Evolutionary conservation across 1,140 invertebrate species (phyloP), one percentile per base, ranked within the genome.

Genomic region (Panagrolaimus sp.): DNA sequence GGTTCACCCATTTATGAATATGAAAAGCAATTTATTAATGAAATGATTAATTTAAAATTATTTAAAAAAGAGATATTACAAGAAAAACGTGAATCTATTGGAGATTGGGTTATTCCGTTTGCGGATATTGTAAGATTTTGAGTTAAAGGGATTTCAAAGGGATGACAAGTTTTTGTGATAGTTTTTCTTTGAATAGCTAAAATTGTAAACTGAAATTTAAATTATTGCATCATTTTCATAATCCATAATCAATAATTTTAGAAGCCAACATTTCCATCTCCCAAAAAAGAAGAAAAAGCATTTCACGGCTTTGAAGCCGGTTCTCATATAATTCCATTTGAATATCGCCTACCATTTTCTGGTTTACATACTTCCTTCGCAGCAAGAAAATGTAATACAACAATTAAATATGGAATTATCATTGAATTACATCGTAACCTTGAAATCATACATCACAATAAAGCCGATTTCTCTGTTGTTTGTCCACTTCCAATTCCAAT

Each of bases 81-180:
- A 38, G 31, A 38, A 38, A 38, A 38, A 38, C 31, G 31, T 38
- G 31, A 38, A 38, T 4, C 2, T 38, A 38, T 38, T 7, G 31
- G 31, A 38, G 51, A 57, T 57, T 57, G 51, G 51, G 4, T 25
- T 11, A 27, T 57, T 20, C 51, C 51, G 5, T 57, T 57, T 57
- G 11, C n/a, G 9, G 51, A 57, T 5, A 27, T 27, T 57, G 51
- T 57, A 25, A 57, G 51, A n/a, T n/a, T 9, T 23, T 53, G 9
- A n/a, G 2, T 20, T 57, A 20, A 20, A 20, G 20, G 2, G 20
- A 4, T 48, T 57, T 57, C n/a, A n/a, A n/a, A n/a, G n/a, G n/a
- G n/a, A 23, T 8, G n/a, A 20, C n/a, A 25, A 20, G 11, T 2
- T 5, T 5, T 14, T 14, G 9, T 20, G 16, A n/a, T n/a, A n/a